Conservation (phyloP, 2,888 invertebrate genomes). For the Girardia tigrina region DNA sequence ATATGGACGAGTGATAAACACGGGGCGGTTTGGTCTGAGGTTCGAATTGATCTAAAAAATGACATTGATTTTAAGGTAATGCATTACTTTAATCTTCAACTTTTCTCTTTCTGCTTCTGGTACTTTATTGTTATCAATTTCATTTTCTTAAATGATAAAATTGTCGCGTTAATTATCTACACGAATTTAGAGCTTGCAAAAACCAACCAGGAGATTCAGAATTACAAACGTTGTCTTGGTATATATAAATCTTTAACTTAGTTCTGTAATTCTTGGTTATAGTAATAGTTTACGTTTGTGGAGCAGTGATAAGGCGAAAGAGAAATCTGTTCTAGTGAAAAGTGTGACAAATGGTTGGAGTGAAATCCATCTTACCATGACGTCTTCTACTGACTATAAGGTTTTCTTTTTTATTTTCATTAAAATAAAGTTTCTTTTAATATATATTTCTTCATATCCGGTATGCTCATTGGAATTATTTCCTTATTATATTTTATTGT, state of each 20-base stretch:
- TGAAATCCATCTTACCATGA: neutral
- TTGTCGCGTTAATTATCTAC: neutral
- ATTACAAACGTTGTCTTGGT: neutral
- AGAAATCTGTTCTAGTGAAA: neutral
- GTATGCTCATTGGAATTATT: neutral
- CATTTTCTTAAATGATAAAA: neutral
- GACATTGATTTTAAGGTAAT: constrained; percentile 11
- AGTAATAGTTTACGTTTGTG: constrained; percentile 13
- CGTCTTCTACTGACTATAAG: neutral
- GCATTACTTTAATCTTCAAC: no score
- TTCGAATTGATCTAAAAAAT: neutral
- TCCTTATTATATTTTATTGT: neutral
- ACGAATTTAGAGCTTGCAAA: neutral
- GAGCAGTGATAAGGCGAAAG: constrained; percentile 13
- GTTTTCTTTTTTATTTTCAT: neutral
- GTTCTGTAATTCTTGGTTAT: no score
- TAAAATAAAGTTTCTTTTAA: neutral
- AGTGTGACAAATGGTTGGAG: neutral
- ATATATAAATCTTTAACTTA: neutral
- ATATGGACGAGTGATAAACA: constrained; percentile 7
- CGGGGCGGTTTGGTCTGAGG: neutral
- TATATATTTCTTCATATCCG: neutral
- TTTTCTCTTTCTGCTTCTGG: neutral
- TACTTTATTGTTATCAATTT: neutral
- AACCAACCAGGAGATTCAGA: constrained; percentile 6